Percentiles rank a stretch among this genome's conserved stretches.
Conservation (phyloP, 2,113 vertebrate species). For the Corydoras sp. region DNA sequence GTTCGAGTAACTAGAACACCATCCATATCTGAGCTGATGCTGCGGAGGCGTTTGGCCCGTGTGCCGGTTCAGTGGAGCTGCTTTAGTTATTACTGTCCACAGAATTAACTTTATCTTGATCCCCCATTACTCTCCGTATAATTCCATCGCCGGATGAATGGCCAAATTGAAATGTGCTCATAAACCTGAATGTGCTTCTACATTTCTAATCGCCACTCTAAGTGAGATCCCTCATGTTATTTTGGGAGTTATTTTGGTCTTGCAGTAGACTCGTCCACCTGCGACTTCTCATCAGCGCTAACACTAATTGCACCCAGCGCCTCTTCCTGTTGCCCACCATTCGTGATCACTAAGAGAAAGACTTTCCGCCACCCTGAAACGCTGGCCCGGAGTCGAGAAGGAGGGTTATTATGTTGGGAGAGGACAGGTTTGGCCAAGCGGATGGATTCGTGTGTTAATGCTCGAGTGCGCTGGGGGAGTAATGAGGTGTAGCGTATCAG, state of each 20-base stretch:
- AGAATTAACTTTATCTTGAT: not conserved
- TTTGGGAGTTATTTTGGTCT: constrained; percentile 13
- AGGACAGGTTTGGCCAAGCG: constrained; percentile 70
- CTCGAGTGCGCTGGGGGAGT: constrained; percentile 66
- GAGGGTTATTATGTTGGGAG: constrained; percentile 62
- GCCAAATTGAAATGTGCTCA: constrained; percentile 20
- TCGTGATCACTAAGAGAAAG: not conserved
- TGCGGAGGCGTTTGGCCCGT: not conserved
- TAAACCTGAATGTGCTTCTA: constrained; percentile 10
- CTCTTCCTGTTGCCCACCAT: not conserved
- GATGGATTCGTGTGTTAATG: constrained; percentile 70
- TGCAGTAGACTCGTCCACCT: not conserved
- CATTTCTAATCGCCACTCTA: constrained; percentile 7
- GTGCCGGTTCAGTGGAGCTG: not conserved
- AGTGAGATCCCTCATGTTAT: constrained; percentile 4
- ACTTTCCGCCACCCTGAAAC: constrained; percentile 39
- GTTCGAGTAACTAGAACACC: no score
- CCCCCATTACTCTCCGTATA: constrained; percentile 2
- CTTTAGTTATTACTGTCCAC: not conserved
- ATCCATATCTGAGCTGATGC: no score
- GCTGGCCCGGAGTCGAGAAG: constrained; percentile 57
- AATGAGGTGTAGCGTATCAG: constrained; percentile 76
- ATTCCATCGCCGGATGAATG: constrained; percentile 8
- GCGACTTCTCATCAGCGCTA: constrained; percentile 2
- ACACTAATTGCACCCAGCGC: constrained; percentile 6